Evolutionary conservation across 1,140 invertebrate species (phyloP).

Genomic region (Tribolium castaneum): DNA sequence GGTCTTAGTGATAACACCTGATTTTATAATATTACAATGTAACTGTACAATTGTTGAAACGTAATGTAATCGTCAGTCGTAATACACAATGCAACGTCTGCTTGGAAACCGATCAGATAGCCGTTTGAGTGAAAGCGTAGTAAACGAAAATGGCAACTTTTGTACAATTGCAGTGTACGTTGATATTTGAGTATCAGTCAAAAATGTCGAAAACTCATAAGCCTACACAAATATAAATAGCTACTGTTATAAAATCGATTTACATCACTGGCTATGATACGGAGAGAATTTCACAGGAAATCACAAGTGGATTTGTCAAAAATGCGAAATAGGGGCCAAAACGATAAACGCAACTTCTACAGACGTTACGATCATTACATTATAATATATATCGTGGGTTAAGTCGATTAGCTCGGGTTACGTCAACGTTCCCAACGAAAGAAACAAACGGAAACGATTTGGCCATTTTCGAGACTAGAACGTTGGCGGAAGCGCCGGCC

Average conservation of each 20-base stretch:
- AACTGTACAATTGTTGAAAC: slow-evolving; percentile 58
- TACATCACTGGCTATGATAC: slow-evolving; percentile 36
- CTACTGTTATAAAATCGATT: slow-evolving; percentile 54
- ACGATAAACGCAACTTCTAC: slow-evolving; percentile 41
- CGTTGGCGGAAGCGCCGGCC: not conserved
- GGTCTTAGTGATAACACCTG: slow-evolving; percentile 62
- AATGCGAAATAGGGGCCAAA: slow-evolving; percentile 10
- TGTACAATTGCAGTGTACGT: slow-evolving; percentile 54
- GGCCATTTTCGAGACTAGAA: not conserved
- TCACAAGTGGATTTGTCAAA: slow-evolving; percentile 15
- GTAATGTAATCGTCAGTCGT: slow-evolving; percentile 46
- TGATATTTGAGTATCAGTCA: slow-evolving; percentile 53
- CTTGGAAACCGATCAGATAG: slow-evolving; percentile 20
- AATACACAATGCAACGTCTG: slow-evolving; percentile 42
- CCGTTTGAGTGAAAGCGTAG: slow-evolving; percentile 14
- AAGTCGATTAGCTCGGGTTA: slow-evolving; percentile 28
- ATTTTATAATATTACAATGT: slow-evolving; percentile 58
- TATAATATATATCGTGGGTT: slow-evolving; percentile 51
- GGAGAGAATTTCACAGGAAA: slow-evolving; percentile 20
- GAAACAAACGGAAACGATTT: slow-evolving; percentile 1
- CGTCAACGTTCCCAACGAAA: slow-evolving; percentile 1
- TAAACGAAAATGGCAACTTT: slow-evolving; percentile 46
- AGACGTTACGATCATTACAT: slow-evolving; percentile 56
- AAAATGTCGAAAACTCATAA: slow-evolving; percentile 49
- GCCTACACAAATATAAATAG: slow-evolving; percentile 52